These are phyloP conservation scores for Labeo catla DNA, from an alignment of 2,113 vertebrate species.

Conservation along the genomic window DNA sequence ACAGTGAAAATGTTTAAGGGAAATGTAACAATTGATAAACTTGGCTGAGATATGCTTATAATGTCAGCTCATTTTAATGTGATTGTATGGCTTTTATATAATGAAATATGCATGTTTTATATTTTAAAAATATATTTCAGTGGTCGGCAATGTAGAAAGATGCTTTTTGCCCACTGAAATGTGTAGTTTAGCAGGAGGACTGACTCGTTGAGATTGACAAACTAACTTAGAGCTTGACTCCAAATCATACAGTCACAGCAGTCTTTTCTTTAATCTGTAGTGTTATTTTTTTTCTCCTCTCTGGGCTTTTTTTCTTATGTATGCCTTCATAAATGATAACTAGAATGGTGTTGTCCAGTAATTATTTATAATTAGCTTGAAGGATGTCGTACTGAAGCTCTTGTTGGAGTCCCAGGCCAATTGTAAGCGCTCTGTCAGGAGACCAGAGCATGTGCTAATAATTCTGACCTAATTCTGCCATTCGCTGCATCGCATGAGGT, in stretches of 20 bases:
- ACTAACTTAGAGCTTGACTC: neutral
- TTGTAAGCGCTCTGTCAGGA: slow-evolving; percentile 66
- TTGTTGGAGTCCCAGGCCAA: slow-evolving; percentile 66
- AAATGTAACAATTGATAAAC: too few species aligned
- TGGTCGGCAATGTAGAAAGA: neutral
- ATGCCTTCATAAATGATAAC: slow-evolving; percentile 56
- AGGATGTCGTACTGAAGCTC: slow-evolving; percentile 64
- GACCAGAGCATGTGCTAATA: slow-evolving; percentile 57
- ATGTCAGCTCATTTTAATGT: neutral
- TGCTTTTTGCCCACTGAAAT: neutral
- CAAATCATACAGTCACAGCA: neutral
- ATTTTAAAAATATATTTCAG: too few species aligned
- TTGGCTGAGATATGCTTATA: too few species aligned
- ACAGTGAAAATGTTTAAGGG: too few species aligned
- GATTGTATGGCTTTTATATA: neutral
- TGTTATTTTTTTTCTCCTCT: neutral
- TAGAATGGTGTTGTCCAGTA: slow-evolving; percentile 57
- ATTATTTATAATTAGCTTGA: slow-evolving; percentile 72
- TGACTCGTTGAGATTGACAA: neutral
- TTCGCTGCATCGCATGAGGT: slow-evolving; percentile 22
- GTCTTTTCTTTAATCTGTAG: neutral
- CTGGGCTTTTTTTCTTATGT: slow-evolving; percentile 50
- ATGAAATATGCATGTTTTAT: neutral
- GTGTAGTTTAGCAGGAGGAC: neutral
- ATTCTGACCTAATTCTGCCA: slow-evolving; percentile 64